Base-by-base conservation (phyloP, 2,113 vertebrate species). In the Eupsittula cactorum region DNA sequence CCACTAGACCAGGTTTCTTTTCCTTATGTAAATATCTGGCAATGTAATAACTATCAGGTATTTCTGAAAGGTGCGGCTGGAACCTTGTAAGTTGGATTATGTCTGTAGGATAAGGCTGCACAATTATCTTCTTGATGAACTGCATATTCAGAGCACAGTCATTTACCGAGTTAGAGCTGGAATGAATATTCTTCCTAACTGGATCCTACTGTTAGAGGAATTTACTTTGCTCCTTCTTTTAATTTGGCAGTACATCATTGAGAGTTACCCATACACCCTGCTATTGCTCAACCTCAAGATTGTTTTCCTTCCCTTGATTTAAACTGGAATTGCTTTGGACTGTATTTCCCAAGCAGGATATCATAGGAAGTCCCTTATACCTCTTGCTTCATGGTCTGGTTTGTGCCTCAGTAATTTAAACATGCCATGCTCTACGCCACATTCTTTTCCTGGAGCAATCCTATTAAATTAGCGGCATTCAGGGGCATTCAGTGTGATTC, bases 181-280 rank as follows among this genome's bases (percentile, higher is more conserved):
- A 10, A 41, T 8, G 49, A n/a, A 13, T 7, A 10, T 16, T 47
- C 28, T 50, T 35, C 59, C 10, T 10, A 55, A 39, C 69, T 3
- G 10, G 7, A 53, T 55, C 39, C 62, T 13, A 3, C 47, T 50
- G 15, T 3, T 11, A 50, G 76, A 59, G 44, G 11, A 68, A 37
- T 31, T 42, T 5, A 10, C 86, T 73, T 44, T 68, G 63, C 65
- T 69, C 29, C 44, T 69, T 23, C 1, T 14, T 82, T 53, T 24
- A 15, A 42, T n/a, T 41, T 73, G 69, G 49, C 8, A 2, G 15
- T 4, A 4, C 35, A 1, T 5, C 83, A 10, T 1, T 29, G 5
- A 7, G 64, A 5, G 64, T 19, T 50, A 28, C 5, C 12, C 4
- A 0, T 0, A 2, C 7, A 1, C 13, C 9, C 62, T 13, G 14